Percentiles rank a stretch among this genome's conserved stretches.
Evolutionary conservation across 2,888 invertebrate genomes (phyloP).

Genomic region (Nemapogon koenigi): DNA sequence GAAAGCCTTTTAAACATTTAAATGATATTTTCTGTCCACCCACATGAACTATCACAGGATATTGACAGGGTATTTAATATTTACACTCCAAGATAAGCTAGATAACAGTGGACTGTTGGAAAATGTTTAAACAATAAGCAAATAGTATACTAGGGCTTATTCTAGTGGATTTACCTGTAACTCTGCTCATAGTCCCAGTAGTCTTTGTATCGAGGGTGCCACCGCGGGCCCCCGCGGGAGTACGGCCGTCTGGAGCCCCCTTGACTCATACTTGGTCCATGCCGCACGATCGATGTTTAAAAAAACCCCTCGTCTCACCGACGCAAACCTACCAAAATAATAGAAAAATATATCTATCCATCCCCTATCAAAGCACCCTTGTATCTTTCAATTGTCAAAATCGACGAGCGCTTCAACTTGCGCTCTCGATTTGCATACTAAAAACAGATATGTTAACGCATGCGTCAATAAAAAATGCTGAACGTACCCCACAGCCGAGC

Average conservation of each 20-base stretch:
- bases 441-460: constrained; percentile 1
- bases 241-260: constrained; percentile 54
- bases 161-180: constrained; percentile 32
- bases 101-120: too few species aligned
- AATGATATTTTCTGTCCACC: too few species aligned
- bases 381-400: background rate
- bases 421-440: too few species aligned
- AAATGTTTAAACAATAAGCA: too few species aligned
- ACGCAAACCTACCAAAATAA: background rate
- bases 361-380: background rate
- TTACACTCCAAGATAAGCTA: too few species aligned
- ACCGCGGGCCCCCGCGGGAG: constrained; percentile 54
- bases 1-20: too few species aligned
- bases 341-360: background rate
- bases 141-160: too few species aligned
- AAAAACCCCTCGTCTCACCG: background rate
- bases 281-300: constrained; percentile 7
- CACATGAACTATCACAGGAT: too few species aligned
- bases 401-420: too few species aligned
- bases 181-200: constrained; percentile 61
- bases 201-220: constrained; percentile 60
- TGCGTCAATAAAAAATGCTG: constrained; percentile 4
- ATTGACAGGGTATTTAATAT: too few species aligned
- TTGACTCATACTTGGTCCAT: constrained; percentile 55
- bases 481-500: background rate